Evolutionary conservation across 2,888 invertebrate genomes (phyloP), one percentile per base, ranked within the genome.

Genomic region (Dryadula phaetusa): DNA sequence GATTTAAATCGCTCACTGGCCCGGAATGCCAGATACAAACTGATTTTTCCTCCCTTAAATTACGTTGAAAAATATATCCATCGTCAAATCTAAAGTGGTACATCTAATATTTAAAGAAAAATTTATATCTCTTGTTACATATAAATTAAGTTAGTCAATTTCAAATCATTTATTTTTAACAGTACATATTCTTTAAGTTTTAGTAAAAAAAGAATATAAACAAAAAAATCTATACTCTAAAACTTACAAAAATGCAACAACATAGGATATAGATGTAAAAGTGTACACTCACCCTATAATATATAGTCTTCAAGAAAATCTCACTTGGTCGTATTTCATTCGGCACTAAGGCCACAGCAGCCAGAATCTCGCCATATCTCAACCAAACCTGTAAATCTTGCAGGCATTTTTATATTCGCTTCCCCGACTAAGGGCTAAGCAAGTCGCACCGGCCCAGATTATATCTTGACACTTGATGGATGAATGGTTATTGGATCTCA

Each of bases 401-500:
- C 82, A 84, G 84, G 84, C 90, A 90, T 91, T 91, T 92, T 91
- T 92, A 91, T 91, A 90, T 91, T 88, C 90, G 85, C 82, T 82
- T 82, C 85, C 86, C 83, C 85, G 81, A 81, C 83, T 78, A 83
- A 76, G 84, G 86, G 89, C 89, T 90, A 88, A 92, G 92, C 88
- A 88, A 86, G 88, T 88, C 75, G 89, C 89, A 86, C 90, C 91
- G 88, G 88, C 91, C 89, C 85, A 94, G 94, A 94, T 94, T 94
- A 94, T 94, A 93, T 94, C 94, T 94, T 94, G 95, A 95, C 95
- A 93, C 93, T 92, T 95, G 95, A 95, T 95, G 95, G 95, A 95
- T 95, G 95, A 95, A 95, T 95, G 95, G 95, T 95, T 95, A 95
- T 95, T 95, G 95, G 95, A 94, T 94, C 94, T 94, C 93, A 93